Base-by-base conservation (phyloP, 2,113 vertebrate species). In the Tachysurus fulvidraco region DNA sequence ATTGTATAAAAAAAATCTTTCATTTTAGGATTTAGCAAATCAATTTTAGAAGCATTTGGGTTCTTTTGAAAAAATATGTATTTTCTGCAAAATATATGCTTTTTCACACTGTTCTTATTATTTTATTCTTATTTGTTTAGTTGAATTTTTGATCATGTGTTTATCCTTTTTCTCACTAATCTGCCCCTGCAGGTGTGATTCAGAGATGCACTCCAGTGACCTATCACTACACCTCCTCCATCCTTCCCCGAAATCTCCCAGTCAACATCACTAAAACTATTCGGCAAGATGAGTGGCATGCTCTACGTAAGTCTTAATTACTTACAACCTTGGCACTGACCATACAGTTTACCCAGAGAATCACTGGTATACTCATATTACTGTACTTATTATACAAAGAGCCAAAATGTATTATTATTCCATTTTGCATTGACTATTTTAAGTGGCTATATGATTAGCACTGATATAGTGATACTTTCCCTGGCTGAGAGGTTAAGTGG, bases 211-310 rank as follows among this genome's bases (percentile, higher is more conserved):
- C 93, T 54, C 93, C 96, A 69, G 96, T 98, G 89, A 97, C 96
- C 89, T 98, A 98, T 88, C 97, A 98, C 93, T 98, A 98, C 94
- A 96, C 97, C 73, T 98, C 97, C 52, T 97, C 96, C 86, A 94
- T 96, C 78, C 95, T 98, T 87, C 97, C 97, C 65, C 93, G 95
- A 88, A 97, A 98, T 92, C 91, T 97, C 64, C 96, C 97, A 23
- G 54, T 96, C 92, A 97, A 97, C 92, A 95, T 97, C 92, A 97
- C 96, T 60, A 97, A 97, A 94, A 97, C 96, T 89, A 98, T 98
- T 91, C 96, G 97, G 16, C 97, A 97, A 92, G 97, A 98, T 19
- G 97, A 98, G 89, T 97, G 97, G 97, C 97, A 97, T 0, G 96
- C 97, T 0, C 96, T 98, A 77, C 96, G 97, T 98, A 93, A 98